Conservation (phyloP, 2,113 vertebrate species). For the Stigmatopora argus region DNA sequence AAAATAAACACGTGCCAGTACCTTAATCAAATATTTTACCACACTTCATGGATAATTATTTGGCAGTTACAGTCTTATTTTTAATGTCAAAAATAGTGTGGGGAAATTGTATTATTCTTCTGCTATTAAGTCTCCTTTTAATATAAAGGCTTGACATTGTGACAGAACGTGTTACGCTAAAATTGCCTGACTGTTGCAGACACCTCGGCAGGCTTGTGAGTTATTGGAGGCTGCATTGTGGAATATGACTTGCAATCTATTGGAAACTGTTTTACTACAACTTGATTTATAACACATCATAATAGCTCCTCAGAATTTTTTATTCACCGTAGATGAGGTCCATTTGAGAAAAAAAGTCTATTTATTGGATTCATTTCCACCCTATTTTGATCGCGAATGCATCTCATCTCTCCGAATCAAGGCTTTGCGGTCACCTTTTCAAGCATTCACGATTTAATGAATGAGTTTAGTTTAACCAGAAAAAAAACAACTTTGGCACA, state of each 20-base stretch:
- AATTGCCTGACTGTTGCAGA: not conserved
- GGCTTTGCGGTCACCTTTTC: not conserved
- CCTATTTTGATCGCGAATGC: not conserved
- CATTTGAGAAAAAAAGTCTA: not conserved
- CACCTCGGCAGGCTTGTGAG: not conserved
- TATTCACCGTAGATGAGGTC: not conserved
- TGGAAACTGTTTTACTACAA: too few relatives aligned
- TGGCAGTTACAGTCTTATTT: not conserved
- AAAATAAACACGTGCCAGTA: not conserved
- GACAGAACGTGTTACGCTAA: too few relatives aligned
- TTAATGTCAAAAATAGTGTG: not conserved
- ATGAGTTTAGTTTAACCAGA: not conserved
- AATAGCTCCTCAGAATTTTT: not conserved
- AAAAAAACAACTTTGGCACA: conserved; percentile 11
- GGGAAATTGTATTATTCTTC: not conserved
- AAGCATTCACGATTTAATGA: not conserved
- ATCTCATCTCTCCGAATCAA: not conserved
- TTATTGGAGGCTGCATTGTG: not conserved
- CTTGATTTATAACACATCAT: too few relatives aligned
- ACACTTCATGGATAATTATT: not conserved
- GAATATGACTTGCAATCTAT: not conserved
- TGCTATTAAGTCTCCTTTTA: not conserved
- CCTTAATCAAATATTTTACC: not conserved
- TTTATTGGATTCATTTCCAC: not conserved
- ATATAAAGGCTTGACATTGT: not conserved